phyloP scores from a whole-genome alignment of 2,888 invertebrate species.

The Sminthurinus aureus region DNA sequence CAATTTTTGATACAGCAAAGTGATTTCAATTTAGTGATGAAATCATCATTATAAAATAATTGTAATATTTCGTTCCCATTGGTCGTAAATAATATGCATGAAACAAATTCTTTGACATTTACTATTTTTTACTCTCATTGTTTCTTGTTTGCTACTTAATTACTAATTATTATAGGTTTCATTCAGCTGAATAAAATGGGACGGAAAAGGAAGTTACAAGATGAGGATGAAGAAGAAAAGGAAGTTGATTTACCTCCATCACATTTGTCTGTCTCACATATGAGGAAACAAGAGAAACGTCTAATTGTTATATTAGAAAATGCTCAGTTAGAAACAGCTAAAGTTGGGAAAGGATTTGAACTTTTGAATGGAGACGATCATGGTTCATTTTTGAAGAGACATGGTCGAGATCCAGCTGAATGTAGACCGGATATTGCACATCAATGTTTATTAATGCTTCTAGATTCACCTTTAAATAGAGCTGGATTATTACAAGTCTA shows the following conservation, averaged over 20 bases:
- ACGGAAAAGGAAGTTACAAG: conserved; percentile 68
- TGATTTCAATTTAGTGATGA: too few species aligned
- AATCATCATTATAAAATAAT: too few species aligned
- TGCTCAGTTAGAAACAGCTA: conserved; percentile 94
- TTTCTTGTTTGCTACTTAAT: too few species aligned
- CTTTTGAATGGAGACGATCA: conserved; percentile 95
- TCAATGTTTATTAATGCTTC: conserved; percentile 95
- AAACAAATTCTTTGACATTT: too few species aligned
- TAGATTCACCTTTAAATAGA: conserved; percentile 96
- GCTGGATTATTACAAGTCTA: conserved; percentile 96
- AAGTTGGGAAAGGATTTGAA: conserved; percentile 89
- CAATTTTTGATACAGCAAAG: too few species aligned
- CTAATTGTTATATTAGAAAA: conserved; percentile 91
- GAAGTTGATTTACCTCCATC: conserved; percentile 77
- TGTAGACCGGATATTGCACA: conserved; percentile 97
- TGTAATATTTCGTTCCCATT: too few species aligned
- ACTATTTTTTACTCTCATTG: too few species aligned
- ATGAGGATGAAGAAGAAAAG: conserved; percentile 70
- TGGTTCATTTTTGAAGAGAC: conserved; percentile 80
- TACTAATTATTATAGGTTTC: conserved; percentile 4
- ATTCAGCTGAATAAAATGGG: conserved; percentile 65
- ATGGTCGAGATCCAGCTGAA: conserved; percentile 84
- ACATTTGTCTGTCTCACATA: conserved; percentile 78
- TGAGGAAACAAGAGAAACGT: conserved; percentile 86
- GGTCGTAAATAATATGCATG: too few species aligned